Conservation (phyloP, 2,888 invertebrate genomes). For the Xylocampa areola region DNA sequence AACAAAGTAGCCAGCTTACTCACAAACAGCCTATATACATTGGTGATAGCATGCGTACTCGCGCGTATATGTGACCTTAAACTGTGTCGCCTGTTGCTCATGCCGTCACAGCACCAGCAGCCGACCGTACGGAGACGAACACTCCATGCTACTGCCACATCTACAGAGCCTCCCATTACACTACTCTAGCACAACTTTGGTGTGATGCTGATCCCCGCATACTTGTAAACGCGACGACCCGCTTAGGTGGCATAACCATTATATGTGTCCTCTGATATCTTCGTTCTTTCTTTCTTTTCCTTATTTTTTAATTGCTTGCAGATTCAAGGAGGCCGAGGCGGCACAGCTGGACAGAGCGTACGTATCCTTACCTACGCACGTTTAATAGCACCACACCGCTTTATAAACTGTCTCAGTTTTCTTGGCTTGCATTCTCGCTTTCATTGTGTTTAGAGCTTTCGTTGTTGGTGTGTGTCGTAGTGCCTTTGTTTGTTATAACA, state of each 20-base stretch:
- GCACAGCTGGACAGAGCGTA: constrained; percentile 95
- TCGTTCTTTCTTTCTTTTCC: constrained; percentile 86
- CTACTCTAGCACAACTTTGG: constrained; percentile 78
- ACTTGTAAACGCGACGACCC: constrained; percentile 65
- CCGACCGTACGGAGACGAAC: constrained; percentile 44
- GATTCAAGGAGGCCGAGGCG: constrained; percentile 96
- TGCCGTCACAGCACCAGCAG: constrained; percentile 55
- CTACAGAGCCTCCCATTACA: constrained; percentile 75
- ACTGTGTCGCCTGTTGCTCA: constrained; percentile 69
- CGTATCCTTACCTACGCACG: constrained; percentile 90
- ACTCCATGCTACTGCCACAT: constrained; percentile 73
- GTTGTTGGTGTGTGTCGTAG: constrained; percentile 49
- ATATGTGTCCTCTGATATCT: constrained; percentile 72
- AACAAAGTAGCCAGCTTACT: constrained; percentile 85
- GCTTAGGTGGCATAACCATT: constrained; percentile 80
- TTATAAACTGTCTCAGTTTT: constrained; percentile 75
- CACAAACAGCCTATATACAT: constrained; percentile 75
- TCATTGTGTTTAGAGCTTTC: constrained; percentile 56
- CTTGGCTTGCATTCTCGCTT: constrained; percentile 71
- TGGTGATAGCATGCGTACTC: constrained; percentile 78
- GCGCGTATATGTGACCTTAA: constrained; percentile 62
- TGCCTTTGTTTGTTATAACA: constrained; percentile 42
- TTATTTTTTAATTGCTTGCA: constrained; percentile 92
- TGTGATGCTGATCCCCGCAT: constrained; percentile 79
- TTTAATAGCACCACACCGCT: constrained; percentile 74